Conservation (phyloP, 2,113 vertebrate genomes). For the Engystomops pustulosus region DNA sequence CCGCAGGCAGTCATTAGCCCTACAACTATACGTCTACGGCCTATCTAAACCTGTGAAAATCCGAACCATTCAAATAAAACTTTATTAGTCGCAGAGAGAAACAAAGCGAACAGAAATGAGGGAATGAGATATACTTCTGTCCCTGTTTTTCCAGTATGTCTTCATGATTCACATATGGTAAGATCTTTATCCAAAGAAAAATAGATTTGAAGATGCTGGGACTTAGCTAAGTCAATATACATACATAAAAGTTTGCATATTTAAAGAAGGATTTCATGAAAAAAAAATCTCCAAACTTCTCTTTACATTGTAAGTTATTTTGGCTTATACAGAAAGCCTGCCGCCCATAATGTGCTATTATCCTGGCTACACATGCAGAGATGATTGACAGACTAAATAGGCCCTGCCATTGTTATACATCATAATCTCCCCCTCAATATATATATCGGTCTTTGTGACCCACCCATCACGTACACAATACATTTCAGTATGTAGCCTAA, state of each 20-base stretch:
- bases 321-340: not conserved
- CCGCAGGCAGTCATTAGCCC: too few relatives aligned
- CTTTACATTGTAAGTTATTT: not conserved
- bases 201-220: too few relatives aligned
- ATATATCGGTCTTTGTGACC: not conserved
- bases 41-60: too few relatives aligned
- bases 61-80: too few relatives aligned
- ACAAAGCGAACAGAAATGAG: too few relatives aligned
- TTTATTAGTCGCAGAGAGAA: too few relatives aligned
- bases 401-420: not conserved
- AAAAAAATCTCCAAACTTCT: not conserved
- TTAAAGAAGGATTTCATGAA: not conserved
- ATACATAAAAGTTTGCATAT: not conserved
- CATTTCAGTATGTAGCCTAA: too few relatives aligned
- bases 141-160: too few relatives aligned
- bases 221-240: not conserved
- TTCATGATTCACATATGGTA: too few relatives aligned
- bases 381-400: not conserved
- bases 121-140: too few relatives aligned
- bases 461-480: not conserved
- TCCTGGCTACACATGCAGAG: not conserved
- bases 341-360: not conserved
- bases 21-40: too few relatives aligned
- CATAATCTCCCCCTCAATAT: not conserved
- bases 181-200: too few relatives aligned